These are phyloP conservation scores for Nesogale talazaci DNA, from an alignment of 2,113 vertebrate species.

Conservation along the genomic window DNA sequence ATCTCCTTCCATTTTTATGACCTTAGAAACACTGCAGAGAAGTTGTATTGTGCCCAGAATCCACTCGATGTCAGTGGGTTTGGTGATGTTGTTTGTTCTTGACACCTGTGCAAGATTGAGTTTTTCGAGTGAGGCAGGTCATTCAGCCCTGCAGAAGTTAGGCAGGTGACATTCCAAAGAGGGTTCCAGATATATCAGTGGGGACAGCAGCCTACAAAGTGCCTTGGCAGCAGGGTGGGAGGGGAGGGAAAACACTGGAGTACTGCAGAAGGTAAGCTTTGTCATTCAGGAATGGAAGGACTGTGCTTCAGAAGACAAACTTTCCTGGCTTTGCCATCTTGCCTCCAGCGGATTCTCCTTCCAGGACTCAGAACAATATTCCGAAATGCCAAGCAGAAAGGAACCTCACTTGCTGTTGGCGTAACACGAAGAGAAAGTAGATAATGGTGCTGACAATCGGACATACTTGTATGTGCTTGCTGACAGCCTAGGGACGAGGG, in stretches of 20 bases:
- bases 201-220: neutral
- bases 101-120: neutral
- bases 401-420: neutral
- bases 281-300: neutral
- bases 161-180: neutral
- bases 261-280: slow-evolving; percentile 31
- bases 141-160: neutral
- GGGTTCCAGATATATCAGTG: neutral
- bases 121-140: neutral
- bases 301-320: neutral
- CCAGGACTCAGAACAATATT: neutral
- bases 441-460: slow-evolving; percentile 49
- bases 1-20: neutral
- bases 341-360: neutral
- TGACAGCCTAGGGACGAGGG: neutral
- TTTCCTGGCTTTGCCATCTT: slow-evolving; percentile 20
- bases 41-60: too few species aligned
- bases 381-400: neutral
- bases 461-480: slow-evolving; percentile 43
- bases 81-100: neutral
- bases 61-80: neutral
- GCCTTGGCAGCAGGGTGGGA: neutral
- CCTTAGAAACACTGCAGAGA: neutral
- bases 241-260: neutral
- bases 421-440: slow-evolving; percentile 6